These are phyloP conservation scores for Andricus quercusramuli DNA, from an alignment of 2,888 invertebrate species.

Conservation along the genomic window DNA sequence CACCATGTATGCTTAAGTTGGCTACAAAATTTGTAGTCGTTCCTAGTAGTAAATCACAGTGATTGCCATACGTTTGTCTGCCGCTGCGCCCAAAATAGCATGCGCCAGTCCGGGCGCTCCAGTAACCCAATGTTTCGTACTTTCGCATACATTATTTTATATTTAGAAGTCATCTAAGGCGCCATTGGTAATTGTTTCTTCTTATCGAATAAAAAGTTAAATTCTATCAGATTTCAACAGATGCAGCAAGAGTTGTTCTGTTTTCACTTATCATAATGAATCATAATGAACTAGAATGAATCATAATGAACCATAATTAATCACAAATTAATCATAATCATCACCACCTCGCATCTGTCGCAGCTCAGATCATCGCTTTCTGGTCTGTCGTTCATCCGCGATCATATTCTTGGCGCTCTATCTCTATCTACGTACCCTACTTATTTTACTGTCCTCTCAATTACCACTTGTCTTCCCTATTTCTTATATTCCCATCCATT, in stretches of 20 bases:
- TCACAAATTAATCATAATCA: conserved; percentile 19
- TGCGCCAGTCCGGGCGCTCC: conserved; percentile 33
- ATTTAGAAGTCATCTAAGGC: conserved; percentile 13
- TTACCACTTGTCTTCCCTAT: background rate
- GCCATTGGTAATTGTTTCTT: conserved; percentile 13
- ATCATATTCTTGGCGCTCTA: conserved; percentile 39
- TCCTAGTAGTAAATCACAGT: conserved; percentile 22
- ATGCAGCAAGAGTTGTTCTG: conserved; percentile 5
- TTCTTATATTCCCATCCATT: background rate
- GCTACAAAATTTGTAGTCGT: conserved; percentile 11
- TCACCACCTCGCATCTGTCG: conserved; percentile 53
- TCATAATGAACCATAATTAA: background rate
- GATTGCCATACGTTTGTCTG: conserved; percentile 23
- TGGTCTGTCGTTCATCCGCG: conserved; percentile 44
- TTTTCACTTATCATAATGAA: background rate
- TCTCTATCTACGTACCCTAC: conserved; percentile 44
- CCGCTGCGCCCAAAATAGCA: conserved; percentile 27
- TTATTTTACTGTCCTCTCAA: background rate
- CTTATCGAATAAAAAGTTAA: background rate
- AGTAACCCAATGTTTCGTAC: background rate
- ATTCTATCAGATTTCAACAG: background rate
- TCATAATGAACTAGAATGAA: background rate
- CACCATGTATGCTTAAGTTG: conserved; percentile 28
- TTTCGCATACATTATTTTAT: background rate
- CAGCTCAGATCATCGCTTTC: conserved; percentile 52